Evolutionary conservation across 2,113 vertebrate genomes (phyloP).

Genomic region (Pterocles orientalis): DNA sequence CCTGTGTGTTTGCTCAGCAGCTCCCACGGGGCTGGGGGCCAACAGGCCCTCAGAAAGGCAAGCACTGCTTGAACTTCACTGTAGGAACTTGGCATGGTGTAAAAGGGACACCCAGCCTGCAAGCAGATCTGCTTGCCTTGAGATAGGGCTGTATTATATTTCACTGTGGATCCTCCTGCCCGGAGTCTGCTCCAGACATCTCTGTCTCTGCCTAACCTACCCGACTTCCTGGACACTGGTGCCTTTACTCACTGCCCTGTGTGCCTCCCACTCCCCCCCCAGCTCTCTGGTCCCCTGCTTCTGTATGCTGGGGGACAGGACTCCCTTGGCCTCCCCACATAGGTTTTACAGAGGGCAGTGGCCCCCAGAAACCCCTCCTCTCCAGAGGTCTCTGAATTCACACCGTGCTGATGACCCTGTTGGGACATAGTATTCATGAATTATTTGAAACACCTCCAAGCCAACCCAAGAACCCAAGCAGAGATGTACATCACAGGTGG

Average conservation of each 20-base stretch:
- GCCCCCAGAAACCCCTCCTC: neutral
- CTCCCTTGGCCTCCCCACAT: neutral
- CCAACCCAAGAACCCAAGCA: neutral
- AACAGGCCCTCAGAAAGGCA: neutral
- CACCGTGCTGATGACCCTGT: neutral
- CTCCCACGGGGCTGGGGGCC: neutral
- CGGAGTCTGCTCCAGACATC: neutral
- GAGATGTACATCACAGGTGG: neutral
- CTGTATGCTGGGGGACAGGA: accelerated
- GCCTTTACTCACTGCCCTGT: neutral
- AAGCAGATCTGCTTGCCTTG: neutral
- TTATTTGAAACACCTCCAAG: neutral
- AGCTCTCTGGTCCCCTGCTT: neutral
- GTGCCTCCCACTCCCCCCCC: neutral
- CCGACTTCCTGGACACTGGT: neutral
- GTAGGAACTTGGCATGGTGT: neutral
- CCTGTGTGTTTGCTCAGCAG: neutral
- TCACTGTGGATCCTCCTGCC: neutral
- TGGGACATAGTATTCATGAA: accelerated
- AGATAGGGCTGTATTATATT: neutral
- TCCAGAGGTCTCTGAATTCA: neutral
- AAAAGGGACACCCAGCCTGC: neutral
- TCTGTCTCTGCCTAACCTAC: neutral
- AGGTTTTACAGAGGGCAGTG: neutral
- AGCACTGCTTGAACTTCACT: neutral